Conservation (phyloP, 2,888 invertebrate genomes). For the Scaptomyza parva region DNA sequence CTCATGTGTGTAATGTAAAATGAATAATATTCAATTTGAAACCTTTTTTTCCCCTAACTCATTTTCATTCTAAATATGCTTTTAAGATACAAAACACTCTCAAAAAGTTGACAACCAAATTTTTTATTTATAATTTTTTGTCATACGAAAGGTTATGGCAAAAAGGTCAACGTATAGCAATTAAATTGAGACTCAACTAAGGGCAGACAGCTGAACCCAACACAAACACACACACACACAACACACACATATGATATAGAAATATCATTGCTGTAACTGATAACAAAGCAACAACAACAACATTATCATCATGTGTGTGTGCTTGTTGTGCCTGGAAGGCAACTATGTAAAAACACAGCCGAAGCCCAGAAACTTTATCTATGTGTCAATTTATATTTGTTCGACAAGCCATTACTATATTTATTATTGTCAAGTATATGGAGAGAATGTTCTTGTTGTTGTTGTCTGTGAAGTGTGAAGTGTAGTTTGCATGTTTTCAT, state of each 20-base stretch:
- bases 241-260: slow-evolving; percentile 36
- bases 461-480: slow-evolving; percentile 51
- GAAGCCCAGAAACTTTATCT: slow-evolving; percentile 76
- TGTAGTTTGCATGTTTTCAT: slow-evolving; percentile 73
- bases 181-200: slow-evolving; percentile 30
- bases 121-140: not conserved
- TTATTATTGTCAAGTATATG: slow-evolving; percentile 56
- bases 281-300: slow-evolving; percentile 31
- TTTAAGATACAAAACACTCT: no score
- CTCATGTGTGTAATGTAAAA: not conserved
- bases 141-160: slow-evolving; percentile 11
- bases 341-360: slow-evolving; percentile 15
- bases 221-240: slow-evolving; percentile 5
- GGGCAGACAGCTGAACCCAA: slow-evolving; percentile 45
- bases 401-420: slow-evolving; percentile 73
- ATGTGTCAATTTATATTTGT: slow-evolving; percentile 77
- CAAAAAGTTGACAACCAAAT: slow-evolving; percentile 23
- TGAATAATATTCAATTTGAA: not conserved
- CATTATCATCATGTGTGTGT: slow-evolving; percentile 24
- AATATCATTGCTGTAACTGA: slow-evolving; percentile 45
- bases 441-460: slow-evolving; percentile 7
- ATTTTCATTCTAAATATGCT: not conserved
- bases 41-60: not conserved
- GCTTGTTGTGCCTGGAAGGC: slow-evolving; percentile 36
- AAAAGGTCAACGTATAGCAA: slow-evolving; percentile 45